phyloP scores from a whole-genome alignment of 2,113 vertebrate genomes.

The Scartelaos histophorus region DNA sequence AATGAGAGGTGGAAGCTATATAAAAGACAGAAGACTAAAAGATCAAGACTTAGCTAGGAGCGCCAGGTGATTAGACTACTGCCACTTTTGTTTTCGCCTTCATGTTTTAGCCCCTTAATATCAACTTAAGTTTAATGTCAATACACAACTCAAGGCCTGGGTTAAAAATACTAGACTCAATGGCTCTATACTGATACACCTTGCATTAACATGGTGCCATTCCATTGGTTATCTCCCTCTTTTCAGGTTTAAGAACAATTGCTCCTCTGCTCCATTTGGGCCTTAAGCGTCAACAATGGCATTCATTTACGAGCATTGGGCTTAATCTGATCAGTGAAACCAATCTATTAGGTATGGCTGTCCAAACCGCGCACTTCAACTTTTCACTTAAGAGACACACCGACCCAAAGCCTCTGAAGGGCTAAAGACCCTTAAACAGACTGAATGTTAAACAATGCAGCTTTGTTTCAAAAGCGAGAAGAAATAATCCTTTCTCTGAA shows the following conservation, averaged over 20 bases:
- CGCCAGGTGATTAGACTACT: conserved; percentile 26
- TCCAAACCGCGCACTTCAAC: conserved; percentile 50
- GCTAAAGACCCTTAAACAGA: conserved; percentile 44
- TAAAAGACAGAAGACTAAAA: conserved; percentile 22
- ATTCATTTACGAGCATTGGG: conserved; percentile 56
- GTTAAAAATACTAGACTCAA: conserved; percentile 15
- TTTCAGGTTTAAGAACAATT: conserved; percentile 40
- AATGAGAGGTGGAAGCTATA: conserved; percentile 46
- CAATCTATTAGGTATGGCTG: conserved; percentile 75
- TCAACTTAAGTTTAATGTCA: conserved; percentile 15
- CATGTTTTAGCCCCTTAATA: conserved; percentile 28
- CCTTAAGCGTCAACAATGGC: conserved; percentile 62
- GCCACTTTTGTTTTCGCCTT: conserved; percentile 30
- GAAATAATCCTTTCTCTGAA: conserved; percentile 59
- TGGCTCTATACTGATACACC: conserved; percentile 30
- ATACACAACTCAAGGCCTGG: conserved; percentile 18
- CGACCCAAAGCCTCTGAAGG: conserved; percentile 34
- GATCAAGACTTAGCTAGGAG: conserved; percentile 21
- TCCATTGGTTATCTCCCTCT: conserved; percentile 30
- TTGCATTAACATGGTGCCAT: conserved; percentile 33
- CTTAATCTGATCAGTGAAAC: conserved; percentile 72
- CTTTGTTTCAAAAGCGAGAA: conserved; percentile 52
- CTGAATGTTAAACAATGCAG: conserved; percentile 52
- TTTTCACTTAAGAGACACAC: conserved; percentile 36
- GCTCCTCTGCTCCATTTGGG: conserved; percentile 36